Evolutionary conservation across 2,113 vertebrate species (phyloP), one percentile per base, ranked within the genome.

Genomic region (Hyaena hyaena): DNA sequence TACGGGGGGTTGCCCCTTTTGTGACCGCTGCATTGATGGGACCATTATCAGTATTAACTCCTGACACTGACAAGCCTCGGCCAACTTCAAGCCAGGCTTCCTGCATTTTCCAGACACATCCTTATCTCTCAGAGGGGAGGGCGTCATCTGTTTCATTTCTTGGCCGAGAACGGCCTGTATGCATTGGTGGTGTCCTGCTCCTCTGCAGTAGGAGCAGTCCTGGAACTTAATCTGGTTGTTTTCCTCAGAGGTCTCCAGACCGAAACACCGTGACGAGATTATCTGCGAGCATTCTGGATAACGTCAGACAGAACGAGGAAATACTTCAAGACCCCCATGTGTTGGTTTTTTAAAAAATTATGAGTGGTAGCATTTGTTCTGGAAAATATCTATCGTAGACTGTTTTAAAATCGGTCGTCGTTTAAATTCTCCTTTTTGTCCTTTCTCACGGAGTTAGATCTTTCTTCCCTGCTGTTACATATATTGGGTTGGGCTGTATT

Each of bases 371-470:
- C 96, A 12, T 53, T 93, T 23, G 55, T 81, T 48, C 81, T 96
- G 76, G 74, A 88, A 92, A 83, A 45, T 83, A 65, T 77, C 58
- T 61, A 3, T 74, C 63, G 45, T 35, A 80, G 63, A 53, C 15
- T 82, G 5, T 74, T 90, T 92, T 83, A 91, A 90, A 94, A 80
- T 89, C n/a, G 76, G 5, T 83, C 63, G 8, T 35, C 86, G 5
- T 86, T 83, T 74, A 69, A 89, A 61, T 94, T 65, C 10, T 90
- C 66, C 53, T 88, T 50, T 74, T 45, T 79, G 24, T 74, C 31
- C n/a, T 89, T 98, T 76, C 31, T 96, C 69, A 43, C 90, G 88
- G 88, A 95, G 66, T 93, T 53, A 93, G 53, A 63, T 69, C 45
- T 45, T 31, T 65, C 5, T 81, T 81, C 61, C 23, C 80, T 8